Percentiles rank a stretch among this genome's conserved stretches.
Evolutionary conservation across 2,888 invertebrate genomes (phyloP).

Genomic region (Mamestra brassicae): DNA sequence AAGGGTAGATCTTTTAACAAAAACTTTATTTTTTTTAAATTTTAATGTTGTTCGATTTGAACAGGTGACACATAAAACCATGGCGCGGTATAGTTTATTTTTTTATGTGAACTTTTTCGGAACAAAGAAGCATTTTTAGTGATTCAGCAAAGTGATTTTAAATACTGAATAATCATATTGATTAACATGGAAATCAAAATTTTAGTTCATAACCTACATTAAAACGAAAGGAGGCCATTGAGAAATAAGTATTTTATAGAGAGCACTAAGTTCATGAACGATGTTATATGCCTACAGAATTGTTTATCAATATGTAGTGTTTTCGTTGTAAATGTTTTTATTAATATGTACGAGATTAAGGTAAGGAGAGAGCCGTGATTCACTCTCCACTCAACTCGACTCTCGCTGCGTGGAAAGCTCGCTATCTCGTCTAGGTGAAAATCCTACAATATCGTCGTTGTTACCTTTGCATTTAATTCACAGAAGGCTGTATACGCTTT

Average conservation of each 20-base stretch:
- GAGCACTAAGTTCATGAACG: conserved; percentile 68
- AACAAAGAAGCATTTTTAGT: conserved; percentile 6
- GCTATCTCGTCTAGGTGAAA: conserved; percentile 81
- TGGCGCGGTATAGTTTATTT: too few relatives aligned
- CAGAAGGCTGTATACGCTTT: neutral
- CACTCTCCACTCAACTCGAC: conserved; percentile 63
- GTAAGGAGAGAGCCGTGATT: conserved; percentile 67
- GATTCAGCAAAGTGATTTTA: conserved; percentile 16
- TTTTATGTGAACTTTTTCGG: neutral
- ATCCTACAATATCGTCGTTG: conserved; percentile 78
- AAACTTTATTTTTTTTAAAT: conserved; percentile 53
- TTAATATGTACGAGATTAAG: conserved; percentile 57
- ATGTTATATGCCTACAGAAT: conserved; percentile 53
- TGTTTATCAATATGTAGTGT: conserved; percentile 38
- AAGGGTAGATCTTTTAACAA: conserved; percentile 67
- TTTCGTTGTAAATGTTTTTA: conserved; percentile 51
- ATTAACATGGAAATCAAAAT: conserved; percentile 53
- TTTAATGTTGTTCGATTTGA: conserved; percentile 5
- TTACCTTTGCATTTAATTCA: conserved; percentile 76
- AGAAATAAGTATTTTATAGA: conserved; percentile 65
- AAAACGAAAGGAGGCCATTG: conserved; percentile 66
- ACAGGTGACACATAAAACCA: neutral
- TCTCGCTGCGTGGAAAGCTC: conserved; percentile 84
- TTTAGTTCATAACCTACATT: conserved; percentile 67
- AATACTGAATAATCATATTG: conserved; percentile 36